Percentiles rank a stretch among this genome's conserved stretches.
Conservation (phyloP, 1,140 invertebrate genomes). For the Leptinotarsa undecemlineata region DNA sequence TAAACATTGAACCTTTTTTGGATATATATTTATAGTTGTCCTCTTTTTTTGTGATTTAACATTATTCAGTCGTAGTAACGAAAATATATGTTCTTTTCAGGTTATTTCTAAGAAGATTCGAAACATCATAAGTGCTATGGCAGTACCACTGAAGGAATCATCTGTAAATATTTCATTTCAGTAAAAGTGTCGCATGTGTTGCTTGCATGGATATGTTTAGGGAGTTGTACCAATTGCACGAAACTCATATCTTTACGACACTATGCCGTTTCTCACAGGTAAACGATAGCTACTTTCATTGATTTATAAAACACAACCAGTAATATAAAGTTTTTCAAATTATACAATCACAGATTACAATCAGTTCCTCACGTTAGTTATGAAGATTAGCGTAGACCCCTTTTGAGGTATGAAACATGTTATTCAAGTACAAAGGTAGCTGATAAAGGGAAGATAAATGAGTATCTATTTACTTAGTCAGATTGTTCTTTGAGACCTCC, state of each 20-base stretch:
- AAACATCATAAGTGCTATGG: background rate
- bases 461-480: too few relatives aligned
- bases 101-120: too few relatives aligned
- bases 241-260: conserved; percentile 19
- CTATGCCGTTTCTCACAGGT: conserved; percentile 24
- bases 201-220: conserved; percentile 28
- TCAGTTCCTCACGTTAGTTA: background rate
- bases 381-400: too few relatives aligned
- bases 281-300: background rate
- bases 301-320: background rate
- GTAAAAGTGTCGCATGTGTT: conserved; percentile 19
- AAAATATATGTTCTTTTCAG: too few relatives aligned
- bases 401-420: too few relatives aligned
- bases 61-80: too few relatives aligned
- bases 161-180: conserved; percentile 20
- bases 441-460: too few relatives aligned
- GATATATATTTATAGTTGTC: too few relatives aligned
- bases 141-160: conserved; percentile 1
- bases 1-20: too few relatives aligned
- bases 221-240: conserved; percentile 25
- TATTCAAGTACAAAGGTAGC: too few relatives aligned
- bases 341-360: background rate
- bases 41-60: too few relatives aligned
- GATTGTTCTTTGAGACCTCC: too few relatives aligned
- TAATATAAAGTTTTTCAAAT: conserved; percentile 10